Evolutionary conservation across 2,888 invertebrate species (phyloP).

Genomic region (Polydrusus tereticollis): DNA sequence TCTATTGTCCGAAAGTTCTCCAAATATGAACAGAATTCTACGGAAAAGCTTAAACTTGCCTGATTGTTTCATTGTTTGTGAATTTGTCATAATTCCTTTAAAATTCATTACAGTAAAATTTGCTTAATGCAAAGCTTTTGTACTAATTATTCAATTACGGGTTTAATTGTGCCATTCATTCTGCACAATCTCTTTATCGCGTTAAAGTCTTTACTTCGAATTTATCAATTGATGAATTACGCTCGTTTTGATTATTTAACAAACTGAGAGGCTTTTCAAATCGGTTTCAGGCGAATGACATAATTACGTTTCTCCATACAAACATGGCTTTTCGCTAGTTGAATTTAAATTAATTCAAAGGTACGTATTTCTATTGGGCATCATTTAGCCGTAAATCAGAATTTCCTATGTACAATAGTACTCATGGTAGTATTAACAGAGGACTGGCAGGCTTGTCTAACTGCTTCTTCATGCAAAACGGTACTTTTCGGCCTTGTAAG

Average conservation of each 20-base stretch:
- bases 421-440: no score
- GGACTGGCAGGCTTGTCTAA: no score
- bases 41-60: conserved; percentile 56
- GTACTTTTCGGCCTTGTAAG: no score
- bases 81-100: conserved; percentile 61
- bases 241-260: conserved; percentile 26
- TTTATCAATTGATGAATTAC: conserved; percentile 62
- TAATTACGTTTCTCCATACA: neutral
- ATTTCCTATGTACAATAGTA: no score
- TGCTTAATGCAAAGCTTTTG: conserved; percentile 56
- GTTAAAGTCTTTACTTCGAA: conserved; percentile 63
- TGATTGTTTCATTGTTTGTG: conserved; percentile 62
- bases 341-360: neutral
- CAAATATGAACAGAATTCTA: conserved; percentile 43
- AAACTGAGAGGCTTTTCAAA: conserved; percentile 30
- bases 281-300: conserved; percentile 18
- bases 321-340: conserved; percentile 3
- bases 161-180: conserved; percentile 66
- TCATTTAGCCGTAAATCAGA: no score
- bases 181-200: conserved; percentile 62
- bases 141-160: conserved; percentile 67
- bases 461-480: no score
- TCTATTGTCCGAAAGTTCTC: conserved; percentile 47
- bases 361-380: neutral
- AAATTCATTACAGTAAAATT: conserved; percentile 35